These are phyloP conservation scores for Osmerus mordax DNA, from an alignment of 2,113 vertebrate species.

Conservation along the genomic window DNA sequence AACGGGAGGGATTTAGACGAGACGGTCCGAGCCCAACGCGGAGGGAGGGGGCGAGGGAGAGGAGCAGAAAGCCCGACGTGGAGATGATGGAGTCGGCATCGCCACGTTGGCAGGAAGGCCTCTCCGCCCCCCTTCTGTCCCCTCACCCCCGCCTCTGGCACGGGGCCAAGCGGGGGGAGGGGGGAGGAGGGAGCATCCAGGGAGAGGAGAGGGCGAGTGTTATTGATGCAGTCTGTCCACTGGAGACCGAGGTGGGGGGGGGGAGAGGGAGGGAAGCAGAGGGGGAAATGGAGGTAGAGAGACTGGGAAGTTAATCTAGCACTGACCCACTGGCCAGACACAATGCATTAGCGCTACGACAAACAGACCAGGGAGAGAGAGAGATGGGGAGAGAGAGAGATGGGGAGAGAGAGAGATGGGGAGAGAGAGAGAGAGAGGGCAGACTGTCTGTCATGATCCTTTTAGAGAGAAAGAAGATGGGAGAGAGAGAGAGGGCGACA, in stretches of 20 bases:
- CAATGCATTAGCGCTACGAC: conserved; percentile 42
- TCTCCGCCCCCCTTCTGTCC: neutral
- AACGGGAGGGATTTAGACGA: too few relatives aligned
- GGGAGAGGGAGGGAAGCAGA: conserved; percentile 33
- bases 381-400: conserved; percentile 39
- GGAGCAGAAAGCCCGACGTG: conserved; percentile 21
- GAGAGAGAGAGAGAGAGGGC: conserved; percentile 38
- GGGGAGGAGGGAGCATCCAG: conserved; percentile 2
- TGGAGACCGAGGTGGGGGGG: conserved; percentile 31
- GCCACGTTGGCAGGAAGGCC: conserved; percentile 76
- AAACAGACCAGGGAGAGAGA: conserved; percentile 33
- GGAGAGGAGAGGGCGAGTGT: conserved; percentile 1
- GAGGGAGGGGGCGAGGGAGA: too few relatives aligned
- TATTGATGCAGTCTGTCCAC: conserved; percentile 40
- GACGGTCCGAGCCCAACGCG: too few relatives aligned
- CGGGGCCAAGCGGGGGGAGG: conserved; percentile 47
- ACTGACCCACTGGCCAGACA: conserved; percentile 45
- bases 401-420: conserved; percentile 39
- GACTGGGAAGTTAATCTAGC: conserved; percentile 50
- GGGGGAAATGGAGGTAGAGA: conserved; percentile 39
- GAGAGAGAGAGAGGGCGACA: neutral
- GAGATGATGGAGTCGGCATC: conserved; percentile 58
- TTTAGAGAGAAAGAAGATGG: conserved; percentile 13
- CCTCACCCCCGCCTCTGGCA: conserved; percentile 38
- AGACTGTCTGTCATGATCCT: conserved; percentile 50